phyloP scores from a whole-genome alignment of 2,888 invertebrate genomes.

The Nowickia ferox region DNA sequence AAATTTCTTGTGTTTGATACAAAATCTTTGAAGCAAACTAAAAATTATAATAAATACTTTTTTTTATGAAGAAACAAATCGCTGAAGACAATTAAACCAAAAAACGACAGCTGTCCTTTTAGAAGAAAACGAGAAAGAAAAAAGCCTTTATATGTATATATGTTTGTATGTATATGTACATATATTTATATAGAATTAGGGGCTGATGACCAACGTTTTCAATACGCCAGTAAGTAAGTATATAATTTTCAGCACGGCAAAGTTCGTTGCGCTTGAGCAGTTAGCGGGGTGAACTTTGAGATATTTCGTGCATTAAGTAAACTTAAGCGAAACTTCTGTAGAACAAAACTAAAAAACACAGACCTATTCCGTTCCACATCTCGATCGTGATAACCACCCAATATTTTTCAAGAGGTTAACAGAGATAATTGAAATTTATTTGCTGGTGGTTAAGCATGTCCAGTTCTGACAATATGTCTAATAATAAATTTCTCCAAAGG shows the following conservation, averaged over 20 bases:
- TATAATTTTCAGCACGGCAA: constrained; percentile 19
- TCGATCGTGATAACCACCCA: no score
- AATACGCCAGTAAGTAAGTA: not conserved
- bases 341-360: no score
- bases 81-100: constrained; percentile 47
- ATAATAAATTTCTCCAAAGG: no score
- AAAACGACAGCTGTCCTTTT: constrained; percentile 67
- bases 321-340: not conserved
- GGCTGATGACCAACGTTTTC: constrained; percentile 66
- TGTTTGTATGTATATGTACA: no score
- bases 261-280: constrained; percentile 69
- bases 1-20: constrained; percentile 41
- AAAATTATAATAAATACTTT: constrained; percentile 64
- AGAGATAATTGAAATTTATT: no score
- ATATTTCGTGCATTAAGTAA: not conserved
- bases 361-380: no score
- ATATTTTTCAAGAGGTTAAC: no score
- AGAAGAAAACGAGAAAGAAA: constrained; percentile 36
- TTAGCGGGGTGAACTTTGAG: constrained; percentile 43
- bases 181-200: constrained; percentile 19
- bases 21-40: constrained; percentile 67
- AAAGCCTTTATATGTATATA: constrained; percentile 54
- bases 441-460: no score
- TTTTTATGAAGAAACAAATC: constrained; percentile 59
- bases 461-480: no score